phyloP scores from a whole-genome alignment of 2,888 invertebrate species.

The Bruchidius siliquastri region DNA sequence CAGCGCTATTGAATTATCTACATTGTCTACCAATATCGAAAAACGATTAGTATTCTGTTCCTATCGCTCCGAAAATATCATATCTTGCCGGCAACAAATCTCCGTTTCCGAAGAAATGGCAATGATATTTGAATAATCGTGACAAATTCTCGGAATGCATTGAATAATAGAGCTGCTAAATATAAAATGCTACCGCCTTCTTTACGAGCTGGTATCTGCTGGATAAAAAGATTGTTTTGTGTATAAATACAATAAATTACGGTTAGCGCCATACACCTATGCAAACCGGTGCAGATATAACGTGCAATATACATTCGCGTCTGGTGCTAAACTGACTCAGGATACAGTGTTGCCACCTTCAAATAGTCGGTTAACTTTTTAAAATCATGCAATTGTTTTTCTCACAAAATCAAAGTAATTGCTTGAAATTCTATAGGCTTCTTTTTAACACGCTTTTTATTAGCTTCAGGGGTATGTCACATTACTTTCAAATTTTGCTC shows the following conservation, averaged over 20 bases:
- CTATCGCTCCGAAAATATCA: neutral
- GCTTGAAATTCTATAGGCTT: too few species aligned
- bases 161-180: slow-evolving; percentile 19
- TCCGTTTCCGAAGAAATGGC: slow-evolving; percentile 14
- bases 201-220: slow-evolving; percentile 1
- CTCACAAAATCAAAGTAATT: too few species aligned
- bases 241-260: slow-evolving; percentile 21
- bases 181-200: slow-evolving; percentile 21
- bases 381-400: too few species aligned
- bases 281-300: slow-evolving; percentile 4
- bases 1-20: too few species aligned
- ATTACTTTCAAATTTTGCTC: too few species aligned
- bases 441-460: too few species aligned
- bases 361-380: neutral
- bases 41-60: neutral
- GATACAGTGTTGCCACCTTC: neutral
- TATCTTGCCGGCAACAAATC: slow-evolving; percentile 1
- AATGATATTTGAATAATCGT: slow-evolving; percentile 28
- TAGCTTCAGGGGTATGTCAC: too few species aligned
- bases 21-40: too few species aligned
- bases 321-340: neutral
- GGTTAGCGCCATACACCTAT: slow-evolving; percentile 22
- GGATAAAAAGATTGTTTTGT: slow-evolving; percentile 1
- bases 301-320: neutral
- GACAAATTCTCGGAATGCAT: slow-evolving; percentile 27